phyloP scores from a whole-genome alignment of 2,888 invertebrate species.

The Agonopterix heracliana region DNA sequence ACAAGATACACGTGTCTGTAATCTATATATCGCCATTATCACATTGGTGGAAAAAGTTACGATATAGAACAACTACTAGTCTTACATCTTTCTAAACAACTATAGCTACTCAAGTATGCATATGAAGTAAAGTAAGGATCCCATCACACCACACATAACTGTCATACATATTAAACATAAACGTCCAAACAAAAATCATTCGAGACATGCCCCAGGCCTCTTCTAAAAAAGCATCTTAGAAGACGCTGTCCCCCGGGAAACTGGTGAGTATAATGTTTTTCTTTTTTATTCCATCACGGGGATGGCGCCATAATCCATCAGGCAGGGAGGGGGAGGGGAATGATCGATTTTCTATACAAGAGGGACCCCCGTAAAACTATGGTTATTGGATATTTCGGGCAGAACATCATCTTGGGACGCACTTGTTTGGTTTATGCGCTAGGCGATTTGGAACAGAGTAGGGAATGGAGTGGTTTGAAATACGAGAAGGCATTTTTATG shows the following conservation, averaged over 20 bases:
- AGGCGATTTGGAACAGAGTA: constrained; percentile 27
- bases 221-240: constrained; percentile 42
- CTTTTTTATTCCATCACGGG: constrained; percentile 61
- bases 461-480: constrained; percentile 15
- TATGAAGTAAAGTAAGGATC: too few relatives aligned
- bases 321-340: constrained; percentile 31
- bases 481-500: background rate
- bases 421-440: constrained; percentile 46
- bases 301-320: constrained; percentile 61
- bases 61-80: too few relatives aligned
- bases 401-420: constrained; percentile 45
- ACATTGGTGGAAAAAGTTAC: too few relatives aligned
- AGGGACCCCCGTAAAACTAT: constrained; percentile 63
- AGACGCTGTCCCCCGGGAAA: constrained; percentile 47
- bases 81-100: too few relatives aligned
- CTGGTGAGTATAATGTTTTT: constrained; percentile 63
- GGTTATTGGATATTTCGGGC: constrained; percentile 66
- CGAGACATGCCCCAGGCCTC: constrained; percentile 54
- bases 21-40: too few relatives aligned
- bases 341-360: constrained; percentile 61
- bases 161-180: constrained; percentile 31
- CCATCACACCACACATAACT: too few relatives aligned
- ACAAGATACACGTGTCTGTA: too few relatives aligned
- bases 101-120: too few relatives aligned
- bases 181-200: constrained; percentile 42